A percentile compares a stretch with the other conserved stretches of the same genome.
Evolutionary conservation across 2,113 vertebrate genomes (phyloP).

Genomic region (Mus musculus): DNA sequence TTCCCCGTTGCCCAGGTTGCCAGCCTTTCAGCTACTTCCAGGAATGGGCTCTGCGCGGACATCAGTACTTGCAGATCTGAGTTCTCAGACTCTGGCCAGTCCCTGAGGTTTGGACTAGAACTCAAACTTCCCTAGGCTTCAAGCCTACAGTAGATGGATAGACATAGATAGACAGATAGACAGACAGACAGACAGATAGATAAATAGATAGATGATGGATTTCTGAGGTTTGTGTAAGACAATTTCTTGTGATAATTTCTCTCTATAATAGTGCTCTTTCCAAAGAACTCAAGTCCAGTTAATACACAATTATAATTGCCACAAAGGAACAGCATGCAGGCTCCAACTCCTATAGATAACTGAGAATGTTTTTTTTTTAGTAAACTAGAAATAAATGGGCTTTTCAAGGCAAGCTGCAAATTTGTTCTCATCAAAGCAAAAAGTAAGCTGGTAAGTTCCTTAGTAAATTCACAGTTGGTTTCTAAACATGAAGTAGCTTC

Average conservation of each 20-base stretch:
- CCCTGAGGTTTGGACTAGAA: neutral
- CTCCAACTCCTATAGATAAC: neutral
- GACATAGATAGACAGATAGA: no score
- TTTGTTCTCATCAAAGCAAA: slow-evolving; percentile 20
- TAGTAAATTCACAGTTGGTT: neutral
- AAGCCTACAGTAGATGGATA: neutral
- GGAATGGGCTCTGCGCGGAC: no score
- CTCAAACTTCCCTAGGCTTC: neutral
- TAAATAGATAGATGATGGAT: neutral
- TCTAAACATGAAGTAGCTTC: neutral
- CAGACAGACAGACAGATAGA: no score
- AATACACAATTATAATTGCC: neutral
- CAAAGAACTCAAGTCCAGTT: neutral
- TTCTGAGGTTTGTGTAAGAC: neutral
- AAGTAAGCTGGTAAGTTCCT: slow-evolving; percentile 31
- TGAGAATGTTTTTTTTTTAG: neutral
- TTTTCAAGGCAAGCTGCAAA: neutral
- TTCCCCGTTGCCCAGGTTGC: no score
- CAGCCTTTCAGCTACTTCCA: no score
- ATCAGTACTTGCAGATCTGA: neutral
- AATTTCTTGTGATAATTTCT: neutral
- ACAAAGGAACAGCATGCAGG: neutral
- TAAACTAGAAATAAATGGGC: neutral
- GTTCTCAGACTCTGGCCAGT: neutral
- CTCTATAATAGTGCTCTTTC: neutral